Conservation (phyloP, 2,113 vertebrate genomes). For the Psettodes erumei region DNA sequence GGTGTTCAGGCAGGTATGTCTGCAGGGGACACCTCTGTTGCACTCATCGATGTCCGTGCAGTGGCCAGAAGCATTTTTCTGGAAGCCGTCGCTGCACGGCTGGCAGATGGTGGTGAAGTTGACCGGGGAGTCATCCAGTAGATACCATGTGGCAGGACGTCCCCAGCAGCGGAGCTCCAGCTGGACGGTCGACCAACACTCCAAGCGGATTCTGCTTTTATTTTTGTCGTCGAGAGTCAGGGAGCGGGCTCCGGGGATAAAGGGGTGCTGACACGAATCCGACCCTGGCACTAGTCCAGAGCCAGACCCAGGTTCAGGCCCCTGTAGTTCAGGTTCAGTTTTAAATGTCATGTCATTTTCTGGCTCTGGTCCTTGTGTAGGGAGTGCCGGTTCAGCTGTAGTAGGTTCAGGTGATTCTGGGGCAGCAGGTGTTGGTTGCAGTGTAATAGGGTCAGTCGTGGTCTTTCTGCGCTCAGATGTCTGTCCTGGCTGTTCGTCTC, state of each 20-base stretch:
- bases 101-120: conserved; percentile 59
- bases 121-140: background rate
- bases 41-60: conserved; percentile 77
- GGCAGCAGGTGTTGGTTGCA: background rate
- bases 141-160: conserved; percentile 48
- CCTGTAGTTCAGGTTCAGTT: background rate
- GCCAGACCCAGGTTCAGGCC: background rate
- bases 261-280: background rate
- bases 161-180: conserved; percentile 59
- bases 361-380: background rate
- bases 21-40: conserved; percentile 29
- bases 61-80: conserved; percentile 10
- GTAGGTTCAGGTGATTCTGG: background rate
- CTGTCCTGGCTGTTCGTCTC: background rate
- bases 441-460: background rate
- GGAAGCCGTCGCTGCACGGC: conserved; percentile 54
- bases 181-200: conserved; percentile 50
- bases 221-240: background rate
- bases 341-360: no score
- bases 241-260: background rate
- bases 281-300: background rate
- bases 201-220: conserved; percentile 47
- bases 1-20: conserved; percentile 59
- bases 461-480: no score
- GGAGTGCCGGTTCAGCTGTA: background rate